A percentile compares a stretch with the other conserved stretches of the same genome.
phyloP scores from a whole-genome alignment of 2,888 invertebrate genomes.

The Calephelis perditalis region DNA sequence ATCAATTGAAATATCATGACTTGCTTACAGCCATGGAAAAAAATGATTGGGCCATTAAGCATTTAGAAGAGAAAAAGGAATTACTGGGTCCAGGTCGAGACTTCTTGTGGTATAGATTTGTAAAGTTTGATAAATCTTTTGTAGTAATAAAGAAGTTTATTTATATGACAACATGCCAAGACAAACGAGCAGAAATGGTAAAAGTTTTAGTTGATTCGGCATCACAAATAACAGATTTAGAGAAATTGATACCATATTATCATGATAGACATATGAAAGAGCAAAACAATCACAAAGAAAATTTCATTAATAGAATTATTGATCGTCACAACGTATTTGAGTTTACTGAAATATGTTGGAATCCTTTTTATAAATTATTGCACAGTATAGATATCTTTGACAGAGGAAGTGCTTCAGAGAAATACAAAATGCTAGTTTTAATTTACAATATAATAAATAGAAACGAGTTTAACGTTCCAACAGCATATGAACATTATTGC shows the following conservation, averaged over 20 bases:
- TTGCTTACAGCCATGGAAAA: slow-evolving; percentile 41
- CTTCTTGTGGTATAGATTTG: slow-evolving; percentile 47
- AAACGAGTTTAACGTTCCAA: slow-evolving; percentile 34
- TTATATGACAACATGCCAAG: slow-evolving; percentile 33
- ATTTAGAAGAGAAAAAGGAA: slow-evolving; percentile 40
- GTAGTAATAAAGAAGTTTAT: slow-evolving; percentile 40
- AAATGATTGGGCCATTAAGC: slow-evolving; percentile 47
- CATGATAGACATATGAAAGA: slow-evolving; percentile 50
- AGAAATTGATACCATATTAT: slow-evolving; percentile 44
- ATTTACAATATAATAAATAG: slow-evolving; percentile 42
- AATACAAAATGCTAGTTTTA: slow-evolving; percentile 36
- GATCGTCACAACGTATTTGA: slow-evolving; percentile 39
- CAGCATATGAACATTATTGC: slow-evolving; percentile 29
- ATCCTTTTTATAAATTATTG: slow-evolving; percentile 43
- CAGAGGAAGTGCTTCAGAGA: slow-evolving; percentile 24
- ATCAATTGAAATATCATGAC: slow-evolving; percentile 33
- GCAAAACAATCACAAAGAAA: slow-evolving; percentile 33
- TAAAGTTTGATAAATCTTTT: slow-evolving; percentile 45
- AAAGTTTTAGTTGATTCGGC: slow-evolving; percentile 39
- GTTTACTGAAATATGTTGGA: slow-evolving; percentile 47
- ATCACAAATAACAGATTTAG: slow-evolving; percentile 40
- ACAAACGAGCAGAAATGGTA: slow-evolving; percentile 38
- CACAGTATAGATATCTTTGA: slow-evolving; percentile 43
- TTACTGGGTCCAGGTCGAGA: slow-evolving; percentile 39
- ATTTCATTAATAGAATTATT: slow-evolving; percentile 40